Conservation (phyloP, 2,888 invertebrate genomes). For the Yponomeuta malinellus region DNA sequence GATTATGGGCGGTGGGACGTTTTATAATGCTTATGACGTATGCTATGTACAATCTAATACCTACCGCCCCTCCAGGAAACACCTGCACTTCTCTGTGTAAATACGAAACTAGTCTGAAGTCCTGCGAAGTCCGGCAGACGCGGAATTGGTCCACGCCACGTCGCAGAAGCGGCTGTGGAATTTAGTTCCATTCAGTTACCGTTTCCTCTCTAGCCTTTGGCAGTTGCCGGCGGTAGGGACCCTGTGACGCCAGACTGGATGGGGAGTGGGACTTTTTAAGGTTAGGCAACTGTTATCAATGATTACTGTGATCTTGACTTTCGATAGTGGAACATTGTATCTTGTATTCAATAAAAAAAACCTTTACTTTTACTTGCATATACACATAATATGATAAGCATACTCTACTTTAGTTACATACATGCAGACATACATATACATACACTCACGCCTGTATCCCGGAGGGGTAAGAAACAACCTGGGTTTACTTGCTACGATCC, state of each 20-base stretch:
- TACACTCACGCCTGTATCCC: too few relatives aligned
- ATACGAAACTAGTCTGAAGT: slow-evolving; percentile 2
- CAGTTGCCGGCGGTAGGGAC: slow-evolving; percentile 50
- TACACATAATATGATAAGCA: too few relatives aligned
- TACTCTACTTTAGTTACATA: too few relatives aligned
- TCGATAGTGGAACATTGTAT: too few relatives aligned
- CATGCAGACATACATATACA: too few relatives aligned
- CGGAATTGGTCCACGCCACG: slow-evolving; percentile 7
- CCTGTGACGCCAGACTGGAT: slow-evolving; percentile 22
- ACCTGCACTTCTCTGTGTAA: not conserved
- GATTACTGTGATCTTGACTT: too few relatives aligned
- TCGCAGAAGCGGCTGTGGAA: slow-evolving; percentile 34
- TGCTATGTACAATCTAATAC: not conserved
- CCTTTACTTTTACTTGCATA: too few relatives aligned
- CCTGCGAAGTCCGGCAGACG: not conserved
- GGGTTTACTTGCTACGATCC: too few relatives aligned
- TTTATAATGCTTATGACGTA: too few relatives aligned
- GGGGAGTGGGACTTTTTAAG: slow-evolving; percentile 8
- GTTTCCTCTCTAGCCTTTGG: slow-evolving; percentile 69
- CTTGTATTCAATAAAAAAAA: too few relatives aligned
- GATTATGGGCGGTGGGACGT: too few relatives aligned
- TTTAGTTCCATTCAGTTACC: slow-evolving; percentile 72
- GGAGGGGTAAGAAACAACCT: too few relatives aligned
- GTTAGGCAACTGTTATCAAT: not conserved
- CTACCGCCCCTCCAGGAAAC: not conserved